Conservation (phyloP, 2,797 vertebrate species). For the Antrozous pallidus region DNA sequence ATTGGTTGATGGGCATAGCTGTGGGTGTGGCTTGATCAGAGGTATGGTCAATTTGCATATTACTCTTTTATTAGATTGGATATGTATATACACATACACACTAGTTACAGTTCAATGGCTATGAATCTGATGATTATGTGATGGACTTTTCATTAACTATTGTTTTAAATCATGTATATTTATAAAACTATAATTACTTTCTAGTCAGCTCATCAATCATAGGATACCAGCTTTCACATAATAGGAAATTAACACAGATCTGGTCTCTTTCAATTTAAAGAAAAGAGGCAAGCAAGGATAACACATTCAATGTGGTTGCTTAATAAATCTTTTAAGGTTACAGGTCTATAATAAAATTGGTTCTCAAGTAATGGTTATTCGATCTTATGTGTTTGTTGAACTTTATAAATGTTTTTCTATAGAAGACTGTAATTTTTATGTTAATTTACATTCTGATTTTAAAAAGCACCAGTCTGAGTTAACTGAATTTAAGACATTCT, state of each 20-base stretch:
- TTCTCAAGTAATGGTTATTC: conserved; percentile 18
- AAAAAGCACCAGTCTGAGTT: conserved; percentile 23
- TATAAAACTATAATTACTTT: conserved; percentile 77
- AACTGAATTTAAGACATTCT: neutral
- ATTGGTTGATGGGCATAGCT: too few species aligned
- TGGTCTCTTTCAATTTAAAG: conserved; percentile 65
- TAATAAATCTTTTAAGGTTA: conserved; percentile 70
- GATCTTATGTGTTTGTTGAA: neutral
- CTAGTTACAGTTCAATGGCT: conserved; percentile 43
- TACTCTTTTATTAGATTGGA: too few species aligned
- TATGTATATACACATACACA: too few species aligned
- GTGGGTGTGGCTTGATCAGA: too few species aligned
- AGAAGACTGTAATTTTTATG: neutral
- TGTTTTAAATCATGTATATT: conserved; percentile 68
- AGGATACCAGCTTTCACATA: conserved; percentile 34
- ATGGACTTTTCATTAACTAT: conserved; percentile 55
- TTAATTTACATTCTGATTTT: conserved; percentile 47
- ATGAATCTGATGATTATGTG: conserved; percentile 65
- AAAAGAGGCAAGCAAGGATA: conserved; percentile 46
- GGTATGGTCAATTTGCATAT: too few species aligned
- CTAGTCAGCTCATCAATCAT: conserved; percentile 75
- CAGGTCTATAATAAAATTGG: conserved; percentile 37
- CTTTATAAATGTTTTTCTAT: neutral
- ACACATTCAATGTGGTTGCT: conserved; percentile 36
- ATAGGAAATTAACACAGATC: conserved; percentile 44